Base-by-base conservation (phyloP, 2,797 vertebrate genomes). In the Sebastes oblongus region DNA sequence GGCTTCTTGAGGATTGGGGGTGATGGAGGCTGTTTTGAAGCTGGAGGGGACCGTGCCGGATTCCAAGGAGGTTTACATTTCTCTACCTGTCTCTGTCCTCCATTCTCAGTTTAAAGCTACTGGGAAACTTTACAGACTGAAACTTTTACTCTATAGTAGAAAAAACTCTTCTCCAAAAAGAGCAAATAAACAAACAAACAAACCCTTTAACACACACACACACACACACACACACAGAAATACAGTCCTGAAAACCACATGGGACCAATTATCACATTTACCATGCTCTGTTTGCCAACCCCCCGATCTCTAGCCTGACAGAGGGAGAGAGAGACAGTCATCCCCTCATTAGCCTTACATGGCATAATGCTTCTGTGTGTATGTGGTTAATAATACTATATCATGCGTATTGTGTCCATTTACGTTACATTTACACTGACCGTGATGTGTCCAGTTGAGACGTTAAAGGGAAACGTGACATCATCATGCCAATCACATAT, bases 181-280 rank as follows among this genome's bases (percentile, higher is more conserved):
- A 65, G 52, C 54, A 80, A 84, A 82, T 42, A 84, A 79, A 90
- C 70, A 88, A 84, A 91, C 77, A 85, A 73, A 83, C 58, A 86
- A 73, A 75, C 27, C 39, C 30, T 62, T 84, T 27, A 71, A 61
- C 67, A 36, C 34, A 72, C 64, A 60, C 58, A 60, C 58, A 30
- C 73, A 27, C 65, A 54, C 27, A 52, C 59, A 73, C 60, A 65
- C 18, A 74, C 18, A 80, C 4, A 73, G 18, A 73, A 59, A 84
- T 34, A 66, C 75, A 56, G 76, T 59, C 72, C 67, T 65, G 68
- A 75, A 82, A 74, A 78, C 73, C 92, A 88, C 88, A 72, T 72
- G 92, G 90, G 93, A 92, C 93, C 93, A 95, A 94, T 95, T 95
- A 94, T 91, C 91, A 88, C 82, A 82, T 89, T 91, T 89, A 82